Conservation (phyloP, 2,888 invertebrate genomes). For the Pseudolycoriella hygida region DNA sequence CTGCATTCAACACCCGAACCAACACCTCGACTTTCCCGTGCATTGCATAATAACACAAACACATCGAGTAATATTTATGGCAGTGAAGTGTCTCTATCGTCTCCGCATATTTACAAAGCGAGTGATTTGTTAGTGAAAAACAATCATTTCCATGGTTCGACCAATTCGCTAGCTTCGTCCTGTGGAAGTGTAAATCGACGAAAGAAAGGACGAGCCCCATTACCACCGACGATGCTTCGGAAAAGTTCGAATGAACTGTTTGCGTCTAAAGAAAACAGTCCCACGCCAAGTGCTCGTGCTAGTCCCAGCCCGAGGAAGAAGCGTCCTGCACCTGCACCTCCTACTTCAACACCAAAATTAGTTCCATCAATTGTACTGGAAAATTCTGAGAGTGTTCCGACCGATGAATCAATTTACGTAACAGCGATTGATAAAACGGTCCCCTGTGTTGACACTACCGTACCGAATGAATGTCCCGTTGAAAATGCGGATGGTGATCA, state of each 20-base stretch:
- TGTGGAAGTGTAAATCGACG: conserved; percentile 14
- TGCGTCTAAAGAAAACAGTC: background rate
- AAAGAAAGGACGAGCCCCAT: conserved; percentile 21
- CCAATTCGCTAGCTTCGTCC: conserved; percentile 18
- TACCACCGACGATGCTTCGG: conserved; percentile 13
- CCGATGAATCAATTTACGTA: too few species aligned
- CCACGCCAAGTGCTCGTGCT: conserved; percentile 12
- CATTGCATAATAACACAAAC: conserved; percentile 16
- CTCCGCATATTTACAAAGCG: conserved; percentile 10
- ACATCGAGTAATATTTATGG: conserved; percentile 18
- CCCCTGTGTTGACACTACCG: too few species aligned
- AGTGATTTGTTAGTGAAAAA: conserved; percentile 14
- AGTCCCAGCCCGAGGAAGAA: conserved; percentile 37
- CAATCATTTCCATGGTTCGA: conserved; percentile 17
- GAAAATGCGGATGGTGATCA: too few species aligned
- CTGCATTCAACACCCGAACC: conserved; percentile 21
- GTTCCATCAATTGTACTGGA: too few species aligned
- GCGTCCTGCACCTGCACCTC: conserved; percentile 48
- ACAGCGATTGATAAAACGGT: too few species aligned
- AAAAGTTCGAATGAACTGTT: background rate
- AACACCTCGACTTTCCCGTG: conserved; percentile 13
- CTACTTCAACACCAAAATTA: conserved; percentile 14
- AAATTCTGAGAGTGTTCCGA: too few species aligned
- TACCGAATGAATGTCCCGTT: too few species aligned
- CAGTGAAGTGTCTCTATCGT: conserved; percentile 17